Conservation (phyloP, 2,113 vertebrate species). For the Axis porcinus region DNA sequence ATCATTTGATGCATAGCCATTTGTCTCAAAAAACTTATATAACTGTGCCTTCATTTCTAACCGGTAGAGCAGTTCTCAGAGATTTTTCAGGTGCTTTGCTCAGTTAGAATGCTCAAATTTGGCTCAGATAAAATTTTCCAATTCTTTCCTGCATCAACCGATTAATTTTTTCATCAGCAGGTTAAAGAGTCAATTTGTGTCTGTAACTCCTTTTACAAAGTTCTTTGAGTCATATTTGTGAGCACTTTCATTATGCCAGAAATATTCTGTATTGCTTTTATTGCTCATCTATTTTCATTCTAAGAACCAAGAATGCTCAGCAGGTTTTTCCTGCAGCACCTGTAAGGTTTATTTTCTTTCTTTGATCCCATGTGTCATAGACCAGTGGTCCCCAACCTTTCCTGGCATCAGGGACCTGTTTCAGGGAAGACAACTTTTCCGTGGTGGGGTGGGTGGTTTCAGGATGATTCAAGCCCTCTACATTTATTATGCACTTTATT, state of each 20-base stretch:
- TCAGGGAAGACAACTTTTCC: not conserved
- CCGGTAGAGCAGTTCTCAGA: not conserved
- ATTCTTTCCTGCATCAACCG: not conserved
- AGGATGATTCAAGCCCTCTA: not conserved
- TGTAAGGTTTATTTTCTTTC: not conserved
- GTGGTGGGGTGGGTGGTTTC: not conserved
- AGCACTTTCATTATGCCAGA: not conserved
- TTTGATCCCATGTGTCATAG: not conserved
- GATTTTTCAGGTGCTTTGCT: not conserved
- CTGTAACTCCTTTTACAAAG: not conserved
- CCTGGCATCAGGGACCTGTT: not conserved
- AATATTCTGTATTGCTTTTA: not conserved
- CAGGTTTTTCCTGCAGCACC: not conserved
- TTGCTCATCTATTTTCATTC: not conserved
- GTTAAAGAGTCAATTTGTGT: not conserved
- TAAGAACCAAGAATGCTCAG: not conserved
- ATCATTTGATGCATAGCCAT: not conserved
- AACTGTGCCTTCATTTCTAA: not conserved
- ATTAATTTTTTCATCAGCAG: not conserved
- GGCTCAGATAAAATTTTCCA: not conserved
- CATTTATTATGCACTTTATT: not conserved
- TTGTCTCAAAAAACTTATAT: not conserved
- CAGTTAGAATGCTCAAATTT: not conserved
- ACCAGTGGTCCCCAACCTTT: not conserved
- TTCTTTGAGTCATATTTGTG: not conserved